Percentiles rank a stretch among this genome's conserved stretches.
Evolutionary conservation across 2,888 invertebrate species (phyloP).

Genomic region (Catocala nupta): DNA sequence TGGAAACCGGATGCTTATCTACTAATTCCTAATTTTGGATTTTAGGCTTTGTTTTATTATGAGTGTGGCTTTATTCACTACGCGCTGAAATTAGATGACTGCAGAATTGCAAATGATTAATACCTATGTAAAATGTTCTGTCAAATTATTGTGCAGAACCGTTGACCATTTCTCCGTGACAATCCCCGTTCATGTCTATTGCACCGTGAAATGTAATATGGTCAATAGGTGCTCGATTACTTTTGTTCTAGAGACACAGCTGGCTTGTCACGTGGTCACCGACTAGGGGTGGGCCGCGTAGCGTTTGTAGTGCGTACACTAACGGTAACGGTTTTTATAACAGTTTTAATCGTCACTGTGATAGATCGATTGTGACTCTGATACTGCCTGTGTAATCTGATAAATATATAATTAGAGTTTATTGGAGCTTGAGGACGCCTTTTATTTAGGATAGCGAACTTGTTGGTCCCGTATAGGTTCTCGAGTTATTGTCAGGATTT

Average conservation of each 20-base stretch:
- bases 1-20: too few relatives aligned
- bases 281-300: slow-evolving; percentile 12
- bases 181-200: slow-evolving; percentile 45
- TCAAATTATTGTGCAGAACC: slow-evolving; percentile 42
- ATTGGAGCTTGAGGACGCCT: too few relatives aligned
- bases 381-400: not conserved
- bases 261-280: slow-evolving; percentile 16
- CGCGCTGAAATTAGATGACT: too few relatives aligned
- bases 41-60: too few relatives aligned
- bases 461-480: too few relatives aligned
- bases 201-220: slow-evolving; percentile 59
- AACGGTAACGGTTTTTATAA: slow-evolving; percentile 5
- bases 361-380: not conserved
- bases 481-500: too few relatives aligned
- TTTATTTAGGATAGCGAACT: too few relatives aligned
- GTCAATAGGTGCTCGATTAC: slow-evolving; percentile 43
- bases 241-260: slow-evolving; percentile 12
- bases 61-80: too few relatives aligned
- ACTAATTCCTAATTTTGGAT: too few relatives aligned
- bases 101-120: too few relatives aligned
- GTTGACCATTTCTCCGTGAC: slow-evolving; percentile 14
- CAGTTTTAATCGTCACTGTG: not conserved
- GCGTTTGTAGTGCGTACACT: slow-evolving; percentile 6
- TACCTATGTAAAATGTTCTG: too few relatives aligned
- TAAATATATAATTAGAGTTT: not conserved